A percentile compares a stretch with the other conserved stretches of the same genome.
Conservation (phyloP, 2,797 vertebrate genomes). For the Typhlichthys eigenmanni region DNA sequence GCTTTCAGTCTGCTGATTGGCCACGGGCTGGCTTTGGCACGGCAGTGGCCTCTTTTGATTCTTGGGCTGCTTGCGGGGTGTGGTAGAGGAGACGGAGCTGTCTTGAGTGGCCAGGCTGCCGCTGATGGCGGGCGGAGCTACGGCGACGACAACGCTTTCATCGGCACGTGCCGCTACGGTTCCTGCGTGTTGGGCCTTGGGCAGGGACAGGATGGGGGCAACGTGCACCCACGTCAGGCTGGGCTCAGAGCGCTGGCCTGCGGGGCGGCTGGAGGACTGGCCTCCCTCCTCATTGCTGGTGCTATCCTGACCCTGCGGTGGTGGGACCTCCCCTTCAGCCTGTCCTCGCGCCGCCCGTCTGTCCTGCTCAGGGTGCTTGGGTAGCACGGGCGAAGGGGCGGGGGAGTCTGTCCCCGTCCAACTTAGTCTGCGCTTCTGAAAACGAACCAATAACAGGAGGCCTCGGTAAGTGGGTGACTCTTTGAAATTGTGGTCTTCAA, state of each 20-base stretch:
- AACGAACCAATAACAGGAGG: conserved; percentile 17
- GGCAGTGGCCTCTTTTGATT: conserved; percentile 47
- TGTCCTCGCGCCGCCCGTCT: conserved; percentile 28
- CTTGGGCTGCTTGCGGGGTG: conserved; percentile 53
- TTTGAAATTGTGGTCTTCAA: too few species aligned
- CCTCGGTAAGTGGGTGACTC: background rate
- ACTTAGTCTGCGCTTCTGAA: conserved; percentile 77
- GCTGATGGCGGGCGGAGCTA: conserved; percentile 33
- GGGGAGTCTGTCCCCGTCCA: conserved; percentile 75
- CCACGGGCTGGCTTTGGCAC: conserved; percentile 72
- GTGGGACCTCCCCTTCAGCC: conserved; percentile 14
- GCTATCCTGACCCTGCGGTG: conserved; percentile 43
- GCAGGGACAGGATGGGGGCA: conserved; percentile 79
- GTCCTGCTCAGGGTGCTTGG: conserved; percentile 56
- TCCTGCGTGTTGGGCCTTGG: conserved; percentile 60
- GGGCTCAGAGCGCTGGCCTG: conserved; percentile 71
- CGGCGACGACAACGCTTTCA: conserved; percentile 31
- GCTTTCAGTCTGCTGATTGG: conserved; percentile 41
- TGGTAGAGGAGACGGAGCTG: conserved; percentile 71
- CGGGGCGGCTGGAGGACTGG: conserved; percentile 48
- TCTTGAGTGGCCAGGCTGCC: conserved; percentile 80
- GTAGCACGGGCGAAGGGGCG: conserved; percentile 51
- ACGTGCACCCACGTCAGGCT: conserved; percentile 86
- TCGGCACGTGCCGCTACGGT: conserved; percentile 5
- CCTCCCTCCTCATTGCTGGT: conserved; percentile 19